Base-by-base conservation (phyloP, 2,888 invertebrate species). In the Ophion obscuratus region DNA sequence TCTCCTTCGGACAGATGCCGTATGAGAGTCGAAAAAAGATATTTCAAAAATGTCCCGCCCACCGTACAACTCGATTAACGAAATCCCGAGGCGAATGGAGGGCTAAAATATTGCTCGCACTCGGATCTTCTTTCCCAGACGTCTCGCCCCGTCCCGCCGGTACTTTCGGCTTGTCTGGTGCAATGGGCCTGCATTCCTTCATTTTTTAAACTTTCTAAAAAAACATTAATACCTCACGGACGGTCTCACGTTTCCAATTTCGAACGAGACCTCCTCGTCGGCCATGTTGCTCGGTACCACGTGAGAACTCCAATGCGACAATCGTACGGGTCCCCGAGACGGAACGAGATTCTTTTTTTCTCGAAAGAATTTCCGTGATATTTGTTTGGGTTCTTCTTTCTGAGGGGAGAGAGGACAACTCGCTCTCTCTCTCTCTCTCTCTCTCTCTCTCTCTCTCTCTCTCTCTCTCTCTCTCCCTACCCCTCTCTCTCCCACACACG, bases 201-300 rank as follows among this genome's bases (percentile, higher is more conserved):
- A 57, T 79, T 78, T 24, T 40, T 71, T 82, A 24, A 61, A 81
- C 66, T 62, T 75, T 62, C 66, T 20, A 47, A 64, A 24, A 73
- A 73, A 36, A 71, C 57, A 73, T 57, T 44, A 64, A 66, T 10
- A 44, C 17, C 57, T 40, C 40, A n/a, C 47, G 71, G 62, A 57
- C 20, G 17, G 53, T 66, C 7, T 66, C 14, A 53, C 73, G 82
- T 86, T 83, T 86, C 68, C 57, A 82, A 87, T 81, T 82, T 87
- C 73, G 66, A 81, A 64, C 31, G 64, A 53, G 59, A 85, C 85
- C 90, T 90, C 88, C 79, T 90, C 76, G 76, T 68, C 76, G 36
- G 67, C 89, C 53, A 89, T 90, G 88, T 74, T 90, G 62, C 87
- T 87, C 87, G 86, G 87, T 85, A 84, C 83, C 71, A 78, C 81